Evolutionary conservation across 2,888 invertebrate species (phyloP), one percentile per base, ranked within the genome.

Genomic region (Andrena minutula): DNA sequence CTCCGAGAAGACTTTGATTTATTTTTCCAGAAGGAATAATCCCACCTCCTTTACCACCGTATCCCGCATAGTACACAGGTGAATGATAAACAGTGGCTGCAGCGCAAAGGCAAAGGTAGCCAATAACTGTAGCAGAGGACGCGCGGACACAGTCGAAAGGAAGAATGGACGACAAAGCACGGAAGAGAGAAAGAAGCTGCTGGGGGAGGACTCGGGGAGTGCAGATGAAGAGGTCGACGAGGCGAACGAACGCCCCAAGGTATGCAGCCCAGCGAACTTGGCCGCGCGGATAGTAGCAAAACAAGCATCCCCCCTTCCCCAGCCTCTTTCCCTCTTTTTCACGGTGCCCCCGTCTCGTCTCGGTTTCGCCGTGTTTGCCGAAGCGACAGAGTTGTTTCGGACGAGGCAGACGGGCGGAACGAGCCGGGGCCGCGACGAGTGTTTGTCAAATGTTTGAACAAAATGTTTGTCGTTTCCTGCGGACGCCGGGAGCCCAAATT

Each of bases 361-460:
- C 76, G 83, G 83, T 87, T 83, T 82, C 87, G 82, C 85, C 84
- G 87, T 87, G 89, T 92, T 92, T 92, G 89, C 88, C 85, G 74
- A 90, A 91, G 89, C 91, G 88, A 88, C 88, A 87, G 86, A 89
- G 90, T 88, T 88, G 90, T 90, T 89, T 91, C 87, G 85, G 86
- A 84, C 61, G 69, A 56, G 70, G 77, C 75, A 76, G 74, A 77
- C 78, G 82, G 56, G 60, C 78, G 70, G 84, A 84, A 84, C 73
- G 65, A 75, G 72, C 70, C 64, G 74, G 64, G 65, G 41, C 41
- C 80, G 76, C 83, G 85, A 92, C 89, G 92, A 93, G 92, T 92
- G 92, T 92, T 93, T 90, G 91, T 92, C 93, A 92, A 93, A 93
- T 93, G 93, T 93, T 93, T 93, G 92, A 92, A 91, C 91, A 90